Evolutionary conservation across 2,797 vertebrate species (phyloP).

Genomic region (Lacerta bilineata): DNA sequence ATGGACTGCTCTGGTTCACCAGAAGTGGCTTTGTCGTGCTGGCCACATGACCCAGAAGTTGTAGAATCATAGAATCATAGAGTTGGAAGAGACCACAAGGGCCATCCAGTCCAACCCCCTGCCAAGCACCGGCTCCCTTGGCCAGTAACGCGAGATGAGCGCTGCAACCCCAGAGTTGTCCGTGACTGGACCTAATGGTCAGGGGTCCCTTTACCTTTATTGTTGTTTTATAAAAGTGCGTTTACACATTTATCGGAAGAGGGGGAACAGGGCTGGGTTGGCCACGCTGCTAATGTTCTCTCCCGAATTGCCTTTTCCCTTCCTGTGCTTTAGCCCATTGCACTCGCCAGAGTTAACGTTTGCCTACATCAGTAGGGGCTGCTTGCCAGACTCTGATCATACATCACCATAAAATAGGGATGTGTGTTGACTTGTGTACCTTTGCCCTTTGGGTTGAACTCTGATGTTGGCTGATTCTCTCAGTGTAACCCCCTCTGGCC

Average conservation of each 20-base stretch:
- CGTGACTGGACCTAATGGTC: too few species aligned
- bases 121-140: too few species aligned
- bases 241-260: neutral
- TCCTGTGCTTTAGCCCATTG: neutral
- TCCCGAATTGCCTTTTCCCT: neutral
- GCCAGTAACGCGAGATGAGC: too few species aligned
- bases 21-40: too few species aligned
- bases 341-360: neutral
- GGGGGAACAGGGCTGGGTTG: too few species aligned
- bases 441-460: slow-evolving; percentile 23
- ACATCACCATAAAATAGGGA: neutral
- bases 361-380: neutral
- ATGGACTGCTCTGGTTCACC: too few species aligned
- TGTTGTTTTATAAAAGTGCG: neutral
- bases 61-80: too few species aligned
- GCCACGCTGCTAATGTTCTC: neutral
- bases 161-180: too few species aligned
- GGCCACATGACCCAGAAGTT: too few species aligned
- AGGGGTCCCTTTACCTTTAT: too few species aligned
- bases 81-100: too few species aligned
- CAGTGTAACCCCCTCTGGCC: neutral
- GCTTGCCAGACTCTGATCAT: neutral
- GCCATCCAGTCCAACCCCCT: too few species aligned
- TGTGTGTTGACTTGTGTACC: neutral
- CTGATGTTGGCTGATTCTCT: slow-evolving; percentile 1